Base-by-base conservation (phyloP, 1,140 invertebrate genomes). In the Leptopilina clavipes region DNA sequence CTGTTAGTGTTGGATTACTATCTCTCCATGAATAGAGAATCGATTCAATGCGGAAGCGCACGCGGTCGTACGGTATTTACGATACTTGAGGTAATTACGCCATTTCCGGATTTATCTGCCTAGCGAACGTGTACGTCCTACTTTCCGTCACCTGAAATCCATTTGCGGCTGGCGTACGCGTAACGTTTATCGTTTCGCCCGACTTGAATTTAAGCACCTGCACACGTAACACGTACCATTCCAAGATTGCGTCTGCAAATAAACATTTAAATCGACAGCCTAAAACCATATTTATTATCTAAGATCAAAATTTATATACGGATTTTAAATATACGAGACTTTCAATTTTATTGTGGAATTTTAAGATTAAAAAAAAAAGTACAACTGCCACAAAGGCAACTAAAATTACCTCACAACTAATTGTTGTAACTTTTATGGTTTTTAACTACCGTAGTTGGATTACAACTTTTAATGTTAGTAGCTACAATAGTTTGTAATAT, bases 81-180 rank as follows among this genome's bases (percentile, higher is more conserved):
- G 59, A 65, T 65, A 65, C 59, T 37, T 65, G 59, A 65, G 59
- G 59, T 65, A 65, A 65, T 65, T 65, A 37, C 59, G 11, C 25
- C 22, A 22, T 25, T 65, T 37, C 59, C 59, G 59, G 59, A 65
- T 65, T 65, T 65, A 65, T 65, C 59, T 65, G 12, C 22, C 59
- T 31, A 65, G 25, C 59, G 59, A 65, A 65, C 22, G 59, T 31
- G 14, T 37, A 65, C 59, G 59, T 65, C 59, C 59, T 31, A 65
- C 59, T 65, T 65, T 25, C 59, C 25, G 59, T 65, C 59, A 65
- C 25, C 59, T 65, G 59, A 65, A 65, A 65, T 31, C 3, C 59
- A 65, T 65, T 65, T 65, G 59, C 25, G 59, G 59, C 19, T 17
- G 59, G 19, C 59, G 25, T 22, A 65, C 59, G 25, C 25, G 19